Conservation (phyloP, 2,113 vertebrate genomes). For the Bombycilla garrulus region DNA sequence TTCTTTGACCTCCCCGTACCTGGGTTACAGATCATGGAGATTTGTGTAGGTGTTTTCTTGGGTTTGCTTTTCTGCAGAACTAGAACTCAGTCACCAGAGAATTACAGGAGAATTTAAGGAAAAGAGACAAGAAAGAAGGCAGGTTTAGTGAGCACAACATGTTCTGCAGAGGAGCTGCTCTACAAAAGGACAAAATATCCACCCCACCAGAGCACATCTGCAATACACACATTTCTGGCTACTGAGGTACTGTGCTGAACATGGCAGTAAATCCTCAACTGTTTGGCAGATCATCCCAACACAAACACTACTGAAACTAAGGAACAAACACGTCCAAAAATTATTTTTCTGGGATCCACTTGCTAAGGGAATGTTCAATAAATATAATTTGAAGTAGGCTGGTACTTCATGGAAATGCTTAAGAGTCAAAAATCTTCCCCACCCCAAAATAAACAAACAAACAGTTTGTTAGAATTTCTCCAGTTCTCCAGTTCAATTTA, state of each 20-base stretch:
- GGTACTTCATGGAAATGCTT: not conserved
- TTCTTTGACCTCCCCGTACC: not conserved
- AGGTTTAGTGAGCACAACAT: not conserved
- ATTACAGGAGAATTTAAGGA: not conserved
- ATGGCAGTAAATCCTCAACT: conserved; percentile 17
- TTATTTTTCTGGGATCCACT: not conserved
- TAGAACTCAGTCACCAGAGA: not conserved
- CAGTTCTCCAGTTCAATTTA: not conserved
- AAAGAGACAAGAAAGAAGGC: not conserved
- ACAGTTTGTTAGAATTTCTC: not conserved
- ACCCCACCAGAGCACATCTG: not conserved
- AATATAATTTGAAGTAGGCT: accelerated
- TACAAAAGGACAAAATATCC: conserved; percentile 11
- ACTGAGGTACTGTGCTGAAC: not conserved
- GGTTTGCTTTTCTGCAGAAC: not conserved
- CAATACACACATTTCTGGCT: not conserved
- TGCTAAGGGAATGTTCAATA: not conserved
- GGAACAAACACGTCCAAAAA: not conserved
- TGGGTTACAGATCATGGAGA: not conserved
- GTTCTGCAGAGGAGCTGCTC: not conserved
- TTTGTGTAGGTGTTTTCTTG: not conserved
- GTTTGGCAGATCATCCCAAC: conserved; percentile 25
- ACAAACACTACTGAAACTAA: conserved; percentile 12
- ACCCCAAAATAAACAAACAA: not conserved
- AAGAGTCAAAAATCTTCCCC: not conserved